Base-by-base conservation (phyloP, 2,888 invertebrate genomes). In the Caradrina kadenii region DNA sequence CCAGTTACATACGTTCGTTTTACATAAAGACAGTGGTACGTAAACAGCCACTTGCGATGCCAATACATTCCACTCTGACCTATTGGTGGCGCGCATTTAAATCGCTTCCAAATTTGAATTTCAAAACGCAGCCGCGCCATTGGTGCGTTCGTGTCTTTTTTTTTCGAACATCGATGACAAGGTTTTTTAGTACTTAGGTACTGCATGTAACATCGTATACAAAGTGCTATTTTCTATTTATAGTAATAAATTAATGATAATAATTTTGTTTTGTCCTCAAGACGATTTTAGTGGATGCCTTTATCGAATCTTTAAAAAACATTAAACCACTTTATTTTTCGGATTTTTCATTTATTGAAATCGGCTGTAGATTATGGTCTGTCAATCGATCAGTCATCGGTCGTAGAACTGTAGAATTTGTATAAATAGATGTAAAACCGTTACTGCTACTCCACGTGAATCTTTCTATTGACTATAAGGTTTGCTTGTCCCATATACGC, bases 1-100 rank as follows among this genome's bases (percentile, higher is more conserved):
- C 63, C 71, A 66, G 74, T 79, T 75, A 80, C 79, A 80, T 85
- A 84, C 72, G 66, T 64, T 71, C 73, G 79, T 79, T 86, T 81
- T 80, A 86, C 76, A 87, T 84, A 87, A 82, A 83, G 73, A 74
- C 82, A 75, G 65, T 62, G 66, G 71, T 56, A 62, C 77, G 83
- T 78, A 83, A 87, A 86, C 85, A 82, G 74, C 80, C 78, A 86
- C 81, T 92, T 89, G 87, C 87, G 78, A 92, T 93, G 88, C 91
- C 91, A 92, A 93, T 93, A 90, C 88, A 91, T 92, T 92, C 90
- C 89, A 88, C 90, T 90, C 87, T 95, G 95, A 95, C 95, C 95
- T 93, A 94, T 93, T 94, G 94, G 89, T 91, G 86, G 91, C 88
- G 81, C 90, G 94, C 92, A 94, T 93, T 93, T 91, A 89, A 92